phyloP scores from a whole-genome alignment of 1,140 invertebrate genomes.

The Piezodorus guildinii region DNA sequence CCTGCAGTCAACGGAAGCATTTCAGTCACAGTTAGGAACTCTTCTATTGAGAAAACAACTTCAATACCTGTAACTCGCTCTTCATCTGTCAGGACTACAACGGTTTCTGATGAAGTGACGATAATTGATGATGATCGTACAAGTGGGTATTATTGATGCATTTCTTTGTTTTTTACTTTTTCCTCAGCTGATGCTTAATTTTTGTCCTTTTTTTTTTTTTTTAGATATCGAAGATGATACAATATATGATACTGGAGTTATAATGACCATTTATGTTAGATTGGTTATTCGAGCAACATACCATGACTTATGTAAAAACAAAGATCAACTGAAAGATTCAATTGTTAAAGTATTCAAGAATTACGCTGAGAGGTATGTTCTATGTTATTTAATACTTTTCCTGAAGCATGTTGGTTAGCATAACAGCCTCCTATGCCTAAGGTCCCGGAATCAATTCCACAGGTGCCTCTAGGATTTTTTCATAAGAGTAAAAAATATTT shows the following conservation, averaged over 20 bases:
- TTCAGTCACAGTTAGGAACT: neutral
- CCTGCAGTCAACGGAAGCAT: neutral
- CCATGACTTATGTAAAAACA: slow-evolving; percentile 12
- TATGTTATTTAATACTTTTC: too few species aligned
- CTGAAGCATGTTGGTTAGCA: too few species aligned
- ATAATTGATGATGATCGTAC: neutral
- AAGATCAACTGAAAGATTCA: slow-evolving; percentile 14
- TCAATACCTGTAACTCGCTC: neutral
- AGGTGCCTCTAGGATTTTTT: too few species aligned
- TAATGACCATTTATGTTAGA: neutral
- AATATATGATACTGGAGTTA: slow-evolving; percentile 13
- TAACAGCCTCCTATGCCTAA: too few species aligned
- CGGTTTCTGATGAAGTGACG: neutral
- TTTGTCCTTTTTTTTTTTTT: neutral
- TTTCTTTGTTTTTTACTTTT: neutral
- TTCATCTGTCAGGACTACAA: neutral
- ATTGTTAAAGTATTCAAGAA: slow-evolving; percentile 14
- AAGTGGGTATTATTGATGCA: neutral
- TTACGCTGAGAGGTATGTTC: slow-evolving; percentile 6
- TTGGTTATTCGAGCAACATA: slow-evolving; percentile 14
- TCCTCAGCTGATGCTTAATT: neutral
- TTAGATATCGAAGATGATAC: slow-evolving; percentile 3
- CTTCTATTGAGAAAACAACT: neutral
- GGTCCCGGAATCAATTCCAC: too few species aligned
- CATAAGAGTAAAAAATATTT: too few species aligned